Conservation (phyloP, 1,140 invertebrate species). For the Diorhabda elongata region DNA sequence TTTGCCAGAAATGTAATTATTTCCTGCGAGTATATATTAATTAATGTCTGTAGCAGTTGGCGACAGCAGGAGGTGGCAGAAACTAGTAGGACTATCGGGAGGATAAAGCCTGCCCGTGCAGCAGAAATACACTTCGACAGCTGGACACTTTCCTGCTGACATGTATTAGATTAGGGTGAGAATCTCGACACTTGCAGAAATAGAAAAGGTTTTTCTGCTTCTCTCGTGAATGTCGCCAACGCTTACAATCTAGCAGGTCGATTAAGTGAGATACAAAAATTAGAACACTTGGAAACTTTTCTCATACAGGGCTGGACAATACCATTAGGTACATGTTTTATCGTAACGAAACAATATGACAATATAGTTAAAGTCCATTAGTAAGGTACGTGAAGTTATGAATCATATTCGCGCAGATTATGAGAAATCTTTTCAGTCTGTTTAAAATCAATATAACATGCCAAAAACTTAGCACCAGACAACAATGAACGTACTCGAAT, state of each 20-base stretch:
- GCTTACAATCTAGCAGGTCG: not conserved
- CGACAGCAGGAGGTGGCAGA: constrained; percentile 45
- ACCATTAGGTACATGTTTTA: too few relatives aligned
- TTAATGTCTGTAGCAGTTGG: constrained; percentile 47
- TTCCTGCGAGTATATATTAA: constrained; percentile 47
- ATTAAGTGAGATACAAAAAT: not conserved
- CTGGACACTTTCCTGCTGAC: constrained; percentile 48
- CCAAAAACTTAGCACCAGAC: too few relatives aligned
- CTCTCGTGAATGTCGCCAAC: not conserved
- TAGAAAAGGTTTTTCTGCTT: constrained; percentile 15
- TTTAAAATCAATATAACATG: too few relatives aligned
- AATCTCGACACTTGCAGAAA: constrained; percentile 41
- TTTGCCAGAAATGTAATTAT: constrained; percentile 44
- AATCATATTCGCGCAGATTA: too few relatives aligned
- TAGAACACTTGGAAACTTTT: constrained; percentile 1
- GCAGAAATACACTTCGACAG: constrained; percentile 38
- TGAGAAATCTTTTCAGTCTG: too few relatives aligned
- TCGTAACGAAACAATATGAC: too few relatives aligned
- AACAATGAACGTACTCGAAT: too few relatives aligned
- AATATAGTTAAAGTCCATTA: too few relatives aligned
- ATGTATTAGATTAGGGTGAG: constrained; percentile 48
- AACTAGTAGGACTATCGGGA: constrained; percentile 28
- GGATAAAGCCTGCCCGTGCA: constrained; percentile 12
- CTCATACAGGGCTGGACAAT: not conserved
- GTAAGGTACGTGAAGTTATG: too few relatives aligned